A percentile compares a stretch with the other conserved stretches of the same genome.
phyloP scores from a whole-genome alignment of 2,113 vertebrate genomes.

The Myotis davidii region DNA sequence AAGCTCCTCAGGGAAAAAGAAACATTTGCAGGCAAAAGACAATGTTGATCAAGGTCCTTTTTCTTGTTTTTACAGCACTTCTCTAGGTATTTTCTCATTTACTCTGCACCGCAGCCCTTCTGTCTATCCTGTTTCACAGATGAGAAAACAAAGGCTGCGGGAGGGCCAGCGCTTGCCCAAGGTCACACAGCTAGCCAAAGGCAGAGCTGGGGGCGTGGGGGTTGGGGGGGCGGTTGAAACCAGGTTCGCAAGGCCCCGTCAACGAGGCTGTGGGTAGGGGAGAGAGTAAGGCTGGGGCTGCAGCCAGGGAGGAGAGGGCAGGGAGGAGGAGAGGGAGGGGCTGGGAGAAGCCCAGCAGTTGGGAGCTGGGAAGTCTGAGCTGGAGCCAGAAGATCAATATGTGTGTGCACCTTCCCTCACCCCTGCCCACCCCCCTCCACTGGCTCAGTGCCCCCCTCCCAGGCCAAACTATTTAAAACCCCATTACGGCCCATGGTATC shows the following conservation, averaged over 20 bases:
- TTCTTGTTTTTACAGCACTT: not conserved
- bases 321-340: not conserved
- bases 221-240: not conserved
- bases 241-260: not conserved
- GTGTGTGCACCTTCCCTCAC: not conserved
- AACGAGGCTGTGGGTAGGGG: not conserved
- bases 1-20: not conserved
- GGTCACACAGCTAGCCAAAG: not conserved
- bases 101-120: not conserved
- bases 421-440: not conserved
- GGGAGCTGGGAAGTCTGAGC: not conserved
- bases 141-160: constrained; percentile 26
- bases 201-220: not conserved
- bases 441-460: constrained; percentile 36
- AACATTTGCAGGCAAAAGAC: not conserved
- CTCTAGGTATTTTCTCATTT: not conserved
- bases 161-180: not conserved
- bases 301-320: not conserved
- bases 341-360: not conserved
- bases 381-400: not conserved
- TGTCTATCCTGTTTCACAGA: not conserved
- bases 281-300: not conserved
- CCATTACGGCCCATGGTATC: not conserved
- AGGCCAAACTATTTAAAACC: constrained; percentile 47
- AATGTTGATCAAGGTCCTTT: not conserved